phyloP scores from a whole-genome alignment of 2,113 vertebrate genomes.

The Rhinichthys klamathensis region DNA sequence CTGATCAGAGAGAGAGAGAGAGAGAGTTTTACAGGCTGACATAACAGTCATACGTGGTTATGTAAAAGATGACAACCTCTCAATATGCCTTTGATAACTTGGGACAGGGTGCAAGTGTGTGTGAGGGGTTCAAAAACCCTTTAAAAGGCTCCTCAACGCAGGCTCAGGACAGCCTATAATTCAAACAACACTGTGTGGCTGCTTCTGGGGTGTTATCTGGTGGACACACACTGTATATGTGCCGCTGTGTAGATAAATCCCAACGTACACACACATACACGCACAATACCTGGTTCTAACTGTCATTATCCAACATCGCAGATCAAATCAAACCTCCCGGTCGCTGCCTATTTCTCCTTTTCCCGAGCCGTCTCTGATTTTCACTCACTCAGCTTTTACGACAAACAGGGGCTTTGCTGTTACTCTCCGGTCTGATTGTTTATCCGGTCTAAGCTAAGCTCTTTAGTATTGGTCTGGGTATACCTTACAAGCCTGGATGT shows the following conservation, averaged over 20 bases:
- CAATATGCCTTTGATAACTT: not conserved
- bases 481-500: conserved; percentile 43
- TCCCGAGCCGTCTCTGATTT: conserved; percentile 3
- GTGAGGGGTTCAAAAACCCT: conserved; percentile 30
- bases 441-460: conserved; percentile 46
- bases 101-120: conserved; percentile 16
- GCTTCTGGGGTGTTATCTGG: conserved; percentile 50
- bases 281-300: not conserved
- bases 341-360: not conserved
- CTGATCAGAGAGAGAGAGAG: not conserved
- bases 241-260: conserved; percentile 38
- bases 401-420: conserved; percentile 33
- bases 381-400: not conserved
- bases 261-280: not conserved
- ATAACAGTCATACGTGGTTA: not conserved
- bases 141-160: conserved; percentile 5
- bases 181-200: conserved; percentile 10
- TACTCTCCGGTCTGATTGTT: conserved; percentile 51
- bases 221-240: conserved; percentile 44
- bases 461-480: conserved; percentile 54
- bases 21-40: not conserved
- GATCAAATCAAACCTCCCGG: conserved; percentile 20
- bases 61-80: not conserved
- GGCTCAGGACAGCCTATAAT: conserved; percentile 44
- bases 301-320: conserved; percentile 24